Percentiles rank a stretch among this genome's conserved stretches.
phyloP scores from a whole-genome alignment of 2,113 vertebrate genomes.

The Oryzias curvinotus region DNA sequence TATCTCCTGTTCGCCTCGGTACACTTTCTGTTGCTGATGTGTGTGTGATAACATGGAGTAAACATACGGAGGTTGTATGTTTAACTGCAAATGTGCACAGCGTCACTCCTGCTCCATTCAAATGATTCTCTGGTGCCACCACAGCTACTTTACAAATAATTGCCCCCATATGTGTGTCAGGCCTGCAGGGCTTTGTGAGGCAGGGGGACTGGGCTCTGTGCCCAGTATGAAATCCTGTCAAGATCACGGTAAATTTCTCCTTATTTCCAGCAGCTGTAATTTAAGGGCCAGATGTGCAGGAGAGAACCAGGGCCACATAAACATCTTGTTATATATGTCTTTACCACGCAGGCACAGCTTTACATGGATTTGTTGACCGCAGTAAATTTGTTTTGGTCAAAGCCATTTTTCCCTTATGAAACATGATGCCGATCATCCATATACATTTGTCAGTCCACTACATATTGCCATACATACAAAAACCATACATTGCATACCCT shows the following conservation, averaged over 20 bases:
- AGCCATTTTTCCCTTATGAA: constrained; percentile 9
- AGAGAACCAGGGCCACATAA: constrained; percentile 68
- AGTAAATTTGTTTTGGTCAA: constrained; percentile 15
- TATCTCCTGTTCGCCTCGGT: constrained; percentile 55
- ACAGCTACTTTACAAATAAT: constrained; percentile 80
- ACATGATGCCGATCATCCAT: background rate
- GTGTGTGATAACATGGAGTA: constrained; percentile 67
- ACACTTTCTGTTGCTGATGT: constrained; percentile 54
- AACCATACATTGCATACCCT: background rate
- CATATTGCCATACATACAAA: background rate
- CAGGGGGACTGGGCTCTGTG: constrained; percentile 73
- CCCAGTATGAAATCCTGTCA: constrained; percentile 77
- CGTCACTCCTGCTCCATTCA: constrained; percentile 52
- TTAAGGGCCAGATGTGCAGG: constrained; percentile 78
- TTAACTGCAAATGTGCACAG: constrained; percentile 31
- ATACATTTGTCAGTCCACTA: too few relatives aligned
- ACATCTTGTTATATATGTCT: constrained; percentile 67
- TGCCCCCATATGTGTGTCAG: constrained; percentile 73
- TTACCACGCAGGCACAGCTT: constrained; percentile 42
- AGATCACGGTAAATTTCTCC: constrained; percentile 78
- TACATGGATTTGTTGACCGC: constrained; percentile 25
- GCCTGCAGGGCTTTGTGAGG: constrained; percentile 72
- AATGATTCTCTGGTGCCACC: constrained; percentile 74
- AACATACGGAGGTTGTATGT: constrained; percentile 64
- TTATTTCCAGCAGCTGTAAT: constrained; percentile 75